Conservation (phyloP, 2,113 vertebrate species). For the Chrysemys picta region DNA sequence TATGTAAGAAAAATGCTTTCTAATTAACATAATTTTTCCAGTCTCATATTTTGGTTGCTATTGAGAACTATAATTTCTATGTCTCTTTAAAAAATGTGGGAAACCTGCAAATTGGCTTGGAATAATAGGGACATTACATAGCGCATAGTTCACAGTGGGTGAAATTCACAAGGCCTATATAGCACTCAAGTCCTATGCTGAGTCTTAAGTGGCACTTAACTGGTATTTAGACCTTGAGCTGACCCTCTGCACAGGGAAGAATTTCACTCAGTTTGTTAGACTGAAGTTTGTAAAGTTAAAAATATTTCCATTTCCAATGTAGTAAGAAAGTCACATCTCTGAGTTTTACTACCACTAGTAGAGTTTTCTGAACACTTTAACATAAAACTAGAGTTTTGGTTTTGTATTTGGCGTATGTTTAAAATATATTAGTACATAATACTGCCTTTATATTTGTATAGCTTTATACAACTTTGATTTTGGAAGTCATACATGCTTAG, state of each 20-base stretch:
- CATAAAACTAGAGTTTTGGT: neutral
- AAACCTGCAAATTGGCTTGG: neutral
- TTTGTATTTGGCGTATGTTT: neutral
- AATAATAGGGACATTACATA: neutral
- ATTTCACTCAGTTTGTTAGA: neutral
- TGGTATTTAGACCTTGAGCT: neutral
- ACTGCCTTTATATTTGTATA: neutral
- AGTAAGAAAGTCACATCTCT: neutral
- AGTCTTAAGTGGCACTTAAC: neutral
- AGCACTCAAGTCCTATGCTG: neutral
- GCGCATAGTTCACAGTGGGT: neutral
- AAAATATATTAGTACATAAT: neutral
- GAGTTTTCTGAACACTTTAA: neutral
- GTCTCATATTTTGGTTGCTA: neutral
- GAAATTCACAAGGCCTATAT: neutral
- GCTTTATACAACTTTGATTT: neutral
- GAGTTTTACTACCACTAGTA: neutral
- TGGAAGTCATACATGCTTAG: neutral
- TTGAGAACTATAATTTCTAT: neutral
- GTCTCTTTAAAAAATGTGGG: neutral
- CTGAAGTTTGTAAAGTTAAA: neutral
- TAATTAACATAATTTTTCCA: neutral
- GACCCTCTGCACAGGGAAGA: neutral
- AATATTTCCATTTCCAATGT: neutral
- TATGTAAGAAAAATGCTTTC: neutral